Base-by-base conservation (phyloP, 2,888 invertebrate genomes). In the Bibio marci region DNA sequence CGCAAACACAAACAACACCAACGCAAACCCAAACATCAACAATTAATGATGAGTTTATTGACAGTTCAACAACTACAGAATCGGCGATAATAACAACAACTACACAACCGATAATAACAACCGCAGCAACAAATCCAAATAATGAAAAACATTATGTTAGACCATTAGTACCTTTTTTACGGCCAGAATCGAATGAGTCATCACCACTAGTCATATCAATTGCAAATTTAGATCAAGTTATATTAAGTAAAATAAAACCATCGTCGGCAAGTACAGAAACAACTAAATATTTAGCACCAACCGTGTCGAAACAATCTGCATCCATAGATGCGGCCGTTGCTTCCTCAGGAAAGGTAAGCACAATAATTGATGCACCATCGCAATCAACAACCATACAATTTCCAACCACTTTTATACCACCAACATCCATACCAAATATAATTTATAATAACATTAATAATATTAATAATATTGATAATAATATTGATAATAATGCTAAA, bases 201-300 rank as follows among this genome's bases (percentile, higher is more conserved):
- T 54, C 58, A 46, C 60, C 59, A 44, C 49, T 62, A 50, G 59
- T 63, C 46, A 62, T 63, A 48, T 60, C 62, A 42, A 57, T 63
- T 47, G 57, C 59, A 40, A 62, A 60, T 49, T 51, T 62, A 47
- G 63, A 63, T 47, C 55, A 58, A 51, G 60, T 62, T 43, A 56
- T 60, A 44, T 48, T 62, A 43, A 59, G 59, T 49, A 62, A 62
- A 58, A 55, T 57, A 19, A 35, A 44, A 37, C 25, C 17, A 15
- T 8, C 10, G 5, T 18, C 33, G 33, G 12, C 30, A 43, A 42
- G 53, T 31, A 11, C 28, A n/a, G 13, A 32, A 12, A 40, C 41
- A 38, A 48, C 48, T 18, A 49, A 48, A 39, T 25, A 38, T 4
- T 39, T 26, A 10, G 35, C 30, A 33, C 31, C 35, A 32, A 41